phyloP scores from a whole-genome alignment of 2,113 vertebrate genomes.

The Columba livia region DNA sequence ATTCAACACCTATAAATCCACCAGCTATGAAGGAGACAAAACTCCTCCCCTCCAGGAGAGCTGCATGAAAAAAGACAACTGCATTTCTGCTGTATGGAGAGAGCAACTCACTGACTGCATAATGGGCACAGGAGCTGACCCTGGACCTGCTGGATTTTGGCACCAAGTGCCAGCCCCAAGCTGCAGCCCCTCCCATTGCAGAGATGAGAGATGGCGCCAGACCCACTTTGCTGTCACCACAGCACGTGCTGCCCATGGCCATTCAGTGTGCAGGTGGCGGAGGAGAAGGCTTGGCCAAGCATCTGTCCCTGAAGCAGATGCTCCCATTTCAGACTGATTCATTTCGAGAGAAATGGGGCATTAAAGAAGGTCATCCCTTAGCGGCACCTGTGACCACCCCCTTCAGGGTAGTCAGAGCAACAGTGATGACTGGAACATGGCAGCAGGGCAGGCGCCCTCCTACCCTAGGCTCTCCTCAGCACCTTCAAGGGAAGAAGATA shows the following conservation, averaged over 20 bases:
- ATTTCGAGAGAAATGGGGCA: not conserved
- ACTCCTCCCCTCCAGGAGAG: not conserved
- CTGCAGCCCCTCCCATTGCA: not conserved
- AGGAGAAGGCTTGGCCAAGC: not conserved
- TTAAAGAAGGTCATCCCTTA: not conserved
- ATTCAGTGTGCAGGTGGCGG: fast-evolving
- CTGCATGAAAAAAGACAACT: not conserved
- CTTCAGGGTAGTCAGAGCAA: not conserved
- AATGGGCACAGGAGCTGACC: fast-evolving
- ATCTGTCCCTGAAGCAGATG: not conserved
- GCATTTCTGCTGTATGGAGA: not conserved
- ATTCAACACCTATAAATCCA: not conserved
- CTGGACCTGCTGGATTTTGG: not conserved
- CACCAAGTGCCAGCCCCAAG: fast-evolving
- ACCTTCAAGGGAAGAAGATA: not conserved
- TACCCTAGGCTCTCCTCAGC: not conserved
- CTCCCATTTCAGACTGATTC: not conserved
- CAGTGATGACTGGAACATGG: fast-evolving
- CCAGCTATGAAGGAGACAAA: not conserved
- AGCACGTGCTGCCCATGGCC: not conserved
- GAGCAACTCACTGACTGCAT: fast-evolving
- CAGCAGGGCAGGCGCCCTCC: not conserved
- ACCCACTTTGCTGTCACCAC: not conserved
- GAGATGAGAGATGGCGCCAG: not conserved
- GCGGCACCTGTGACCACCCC: not conserved